Evolutionary conservation across 2,888 invertebrate species (phyloP).

Genomic region (Euclidia mi): DNA sequence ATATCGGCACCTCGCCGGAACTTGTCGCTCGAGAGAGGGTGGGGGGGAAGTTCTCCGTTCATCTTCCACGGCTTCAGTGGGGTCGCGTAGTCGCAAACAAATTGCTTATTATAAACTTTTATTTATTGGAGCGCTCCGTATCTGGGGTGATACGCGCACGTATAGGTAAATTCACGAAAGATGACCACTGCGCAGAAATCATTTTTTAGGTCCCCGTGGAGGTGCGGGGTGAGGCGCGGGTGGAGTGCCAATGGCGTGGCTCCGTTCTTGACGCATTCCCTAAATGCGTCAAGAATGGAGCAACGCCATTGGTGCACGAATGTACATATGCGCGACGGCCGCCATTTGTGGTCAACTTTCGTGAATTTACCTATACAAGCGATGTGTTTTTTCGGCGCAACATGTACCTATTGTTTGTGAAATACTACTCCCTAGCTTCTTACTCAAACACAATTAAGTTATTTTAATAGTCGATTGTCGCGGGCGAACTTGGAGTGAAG

Average conservation of each 20-base stretch:
- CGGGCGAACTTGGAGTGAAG: neutral
- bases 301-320: too few relatives aligned
- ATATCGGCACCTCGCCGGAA: neutral
- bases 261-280: too few relatives aligned
- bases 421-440: neutral
- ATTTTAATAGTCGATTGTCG: neutral
- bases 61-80: conserved; percentile 20
- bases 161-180: too few relatives aligned
- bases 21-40: neutral
- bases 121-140: conserved; percentile 20
- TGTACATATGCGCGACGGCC: too few relatives aligned
- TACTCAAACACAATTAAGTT: neutral
- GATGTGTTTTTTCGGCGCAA: too few relatives aligned
- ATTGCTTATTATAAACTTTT: conserved; percentile 53
- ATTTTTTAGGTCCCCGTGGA: too few relatives aligned
- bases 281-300: too few relatives aligned
- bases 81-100: conserved; percentile 39
- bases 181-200: too few relatives aligned
- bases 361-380: too few relatives aligned
- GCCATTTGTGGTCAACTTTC: too few relatives aligned
- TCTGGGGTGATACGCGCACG: neutral
- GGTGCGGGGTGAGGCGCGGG: too few relatives aligned
- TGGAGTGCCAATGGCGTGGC: too few relatives aligned
- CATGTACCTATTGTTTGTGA: neutral
- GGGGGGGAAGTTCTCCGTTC: conserved; percentile 6